Evolutionary conservation across 2,888 invertebrate species (phyloP).

Genomic region (Diarsia brunnea): DNA sequence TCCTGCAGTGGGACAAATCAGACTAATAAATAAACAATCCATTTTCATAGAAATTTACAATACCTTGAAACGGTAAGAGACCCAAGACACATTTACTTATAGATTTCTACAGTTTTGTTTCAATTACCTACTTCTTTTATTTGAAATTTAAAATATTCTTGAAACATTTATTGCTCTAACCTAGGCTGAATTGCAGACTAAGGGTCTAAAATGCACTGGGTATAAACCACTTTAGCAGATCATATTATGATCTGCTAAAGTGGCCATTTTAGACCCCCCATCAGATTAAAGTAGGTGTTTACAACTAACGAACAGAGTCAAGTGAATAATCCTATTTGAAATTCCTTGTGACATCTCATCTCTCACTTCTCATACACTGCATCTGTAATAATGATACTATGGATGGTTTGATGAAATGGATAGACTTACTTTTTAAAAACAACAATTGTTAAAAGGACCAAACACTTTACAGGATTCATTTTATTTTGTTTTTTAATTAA

Average conservation of each 20-base stretch:
- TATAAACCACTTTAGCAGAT: too few species aligned
- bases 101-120: neutral
- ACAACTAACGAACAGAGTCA: neutral
- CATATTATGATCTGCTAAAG: too few species aligned
- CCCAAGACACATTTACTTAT: neutral
- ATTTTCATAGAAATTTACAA: neutral
- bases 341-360: neutral
- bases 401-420: neutral
- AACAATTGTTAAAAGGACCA: conserved; percentile 1
- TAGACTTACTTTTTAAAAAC: neutral
- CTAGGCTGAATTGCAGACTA: neutral
- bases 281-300: neutral
- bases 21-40: too few species aligned
- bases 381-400: conserved; percentile 4
- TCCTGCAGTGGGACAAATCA: too few species aligned
- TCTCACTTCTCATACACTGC: too few species aligned
- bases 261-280: too few species aligned
- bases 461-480: conserved; percentile 15
- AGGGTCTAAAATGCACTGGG: too few species aligned
- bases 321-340: neutral
- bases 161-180: neutral
- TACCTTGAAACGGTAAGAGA: neutral
- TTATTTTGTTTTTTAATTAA: conserved; percentile 18
- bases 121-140: neutral
- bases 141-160: neutral